Conservation (phyloP, 2,797 vertebrate genomes). For the Orestias chungarensis region DNA sequence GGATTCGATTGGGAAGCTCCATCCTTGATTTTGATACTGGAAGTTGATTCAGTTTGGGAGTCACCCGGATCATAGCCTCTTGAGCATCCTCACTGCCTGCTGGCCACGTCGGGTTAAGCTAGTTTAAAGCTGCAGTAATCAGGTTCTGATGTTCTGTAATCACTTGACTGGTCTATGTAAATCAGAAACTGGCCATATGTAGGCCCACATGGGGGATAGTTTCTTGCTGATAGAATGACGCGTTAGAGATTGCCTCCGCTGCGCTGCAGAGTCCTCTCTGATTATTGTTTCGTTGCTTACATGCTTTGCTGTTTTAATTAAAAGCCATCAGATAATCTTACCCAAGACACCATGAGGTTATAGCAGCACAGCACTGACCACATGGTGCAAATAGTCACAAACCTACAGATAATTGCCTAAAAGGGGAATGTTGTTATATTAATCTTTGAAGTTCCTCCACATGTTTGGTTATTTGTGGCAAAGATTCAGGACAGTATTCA, state of each 20-base stretch:
- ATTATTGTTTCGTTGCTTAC: slow-evolving; percentile 37
- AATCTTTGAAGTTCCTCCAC: slow-evolving; percentile 31
- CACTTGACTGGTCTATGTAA: slow-evolving; percentile 43
- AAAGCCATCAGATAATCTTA: slow-evolving; percentile 69
- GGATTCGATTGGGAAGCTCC: no score
- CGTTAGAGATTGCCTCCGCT: slow-evolving; percentile 56
- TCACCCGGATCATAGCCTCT: slow-evolving; percentile 37
- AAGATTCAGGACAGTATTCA: slow-evolving; percentile 26
- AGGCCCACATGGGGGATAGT: slow-evolving; percentile 29
- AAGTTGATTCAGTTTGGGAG: slow-evolving; percentile 2
- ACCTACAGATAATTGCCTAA: slow-evolving; percentile 50
- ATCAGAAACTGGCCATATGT: slow-evolving; percentile 69
- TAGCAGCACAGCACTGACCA: slow-evolving; percentile 20
- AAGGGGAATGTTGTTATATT: slow-evolving; percentile 44
- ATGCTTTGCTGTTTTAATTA: slow-evolving; percentile 69
- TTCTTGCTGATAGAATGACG: slow-evolving; percentile 51
- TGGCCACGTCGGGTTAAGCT: slow-evolving; percentile 41
- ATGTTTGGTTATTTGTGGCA: slow-evolving; percentile 31
- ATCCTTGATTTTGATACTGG: no score
- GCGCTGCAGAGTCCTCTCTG: slow-evolving; percentile 36
- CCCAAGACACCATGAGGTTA: slow-evolving; percentile 58
- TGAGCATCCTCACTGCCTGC: slow-evolving; percentile 54
- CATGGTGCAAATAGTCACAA: slow-evolving; percentile 11
- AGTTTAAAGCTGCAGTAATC: slow-evolving; percentile 66
- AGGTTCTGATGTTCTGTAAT: slow-evolving; percentile 66